Conservation (phyloP, 1,140 invertebrate genomes). For the Cephus cinctus region DNA sequence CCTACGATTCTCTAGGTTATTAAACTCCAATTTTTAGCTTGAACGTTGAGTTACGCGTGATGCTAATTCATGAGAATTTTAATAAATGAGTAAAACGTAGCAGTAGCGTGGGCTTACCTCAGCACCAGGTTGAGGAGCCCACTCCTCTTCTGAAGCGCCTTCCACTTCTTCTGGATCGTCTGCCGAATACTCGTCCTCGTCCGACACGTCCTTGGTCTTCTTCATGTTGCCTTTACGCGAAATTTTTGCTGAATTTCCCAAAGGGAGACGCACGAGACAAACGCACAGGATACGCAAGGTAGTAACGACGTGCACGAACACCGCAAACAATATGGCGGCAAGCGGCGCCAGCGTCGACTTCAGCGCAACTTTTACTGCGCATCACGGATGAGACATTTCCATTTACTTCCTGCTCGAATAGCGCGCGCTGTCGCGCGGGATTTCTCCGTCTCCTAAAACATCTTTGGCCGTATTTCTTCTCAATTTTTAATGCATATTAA, state of each 20-base stretch:
- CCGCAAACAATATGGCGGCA: conserved; percentile 46
- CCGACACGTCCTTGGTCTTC: conserved; percentile 52
- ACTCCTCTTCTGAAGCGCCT: conserved; percentile 51
- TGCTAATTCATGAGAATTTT: too few species aligned
- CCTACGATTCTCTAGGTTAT: too few species aligned
- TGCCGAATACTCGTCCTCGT: conserved; percentile 53
- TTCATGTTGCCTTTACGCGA: conserved; percentile 49
- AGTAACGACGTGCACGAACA: conserved; percentile 25
- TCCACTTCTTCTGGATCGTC: conserved; percentile 55
- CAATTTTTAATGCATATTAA: too few species aligned
- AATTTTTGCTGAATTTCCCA: conserved; percentile 48
- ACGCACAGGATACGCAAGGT: background rate
- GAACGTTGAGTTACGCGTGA: too few species aligned
- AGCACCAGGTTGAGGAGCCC: conserved; percentile 42
- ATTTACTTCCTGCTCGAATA: too few species aligned
- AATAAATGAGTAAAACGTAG: conserved; percentile 6
- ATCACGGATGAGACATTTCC: too few species aligned
- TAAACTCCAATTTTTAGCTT: too few species aligned
- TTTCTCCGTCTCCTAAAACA: too few species aligned
- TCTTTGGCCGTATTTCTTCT: too few species aligned
- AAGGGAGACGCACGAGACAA: background rate
- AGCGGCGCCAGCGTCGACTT: conserved; percentile 8
- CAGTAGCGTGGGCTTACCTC: conserved; percentile 37
- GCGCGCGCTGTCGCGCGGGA: conserved; percentile 18
- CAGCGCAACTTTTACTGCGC: too few species aligned